Conservation (phyloP, 2,888 invertebrate species). For the Oxystoma pomonae region DNA sequence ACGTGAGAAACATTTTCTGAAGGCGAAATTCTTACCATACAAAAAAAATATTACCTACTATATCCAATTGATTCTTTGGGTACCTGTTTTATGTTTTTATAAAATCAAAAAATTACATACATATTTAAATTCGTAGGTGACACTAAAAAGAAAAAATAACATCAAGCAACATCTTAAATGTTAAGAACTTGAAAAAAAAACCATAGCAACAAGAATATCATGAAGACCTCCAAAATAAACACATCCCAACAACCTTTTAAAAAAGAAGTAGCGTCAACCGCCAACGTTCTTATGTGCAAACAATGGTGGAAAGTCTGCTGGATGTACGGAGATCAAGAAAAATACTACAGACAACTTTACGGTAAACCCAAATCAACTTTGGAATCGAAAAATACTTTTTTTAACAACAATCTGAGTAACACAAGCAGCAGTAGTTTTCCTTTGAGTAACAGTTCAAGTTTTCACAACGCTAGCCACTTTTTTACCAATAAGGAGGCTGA, state of each 20-base stretch:
- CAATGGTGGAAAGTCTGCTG: constrained; percentile 90
- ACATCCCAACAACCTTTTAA: constrained; percentile 38
- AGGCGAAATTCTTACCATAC: no score
- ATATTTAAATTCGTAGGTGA: no score
- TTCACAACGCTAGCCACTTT: neutral
- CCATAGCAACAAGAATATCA: no score
- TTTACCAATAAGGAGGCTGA: neutral
- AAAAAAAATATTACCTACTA: no score
- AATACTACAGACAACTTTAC: constrained; percentile 79
- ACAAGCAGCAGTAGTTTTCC: neutral
- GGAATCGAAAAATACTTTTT: neutral
- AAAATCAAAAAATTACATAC: no score
- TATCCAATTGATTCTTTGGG: no score
- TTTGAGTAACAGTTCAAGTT: neutral
- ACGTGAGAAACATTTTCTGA: no score
- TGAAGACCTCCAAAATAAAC: constrained; percentile 17
- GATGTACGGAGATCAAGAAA: constrained; percentile 82
- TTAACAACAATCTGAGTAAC: neutral
- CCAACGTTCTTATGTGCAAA: constrained; percentile 76
- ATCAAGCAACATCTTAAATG: no score
- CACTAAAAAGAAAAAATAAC: no score
- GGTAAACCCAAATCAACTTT: constrained; percentile 45
- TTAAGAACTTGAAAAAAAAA: no score
- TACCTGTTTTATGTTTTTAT: no score
- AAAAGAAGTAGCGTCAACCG: constrained; percentile 49